A percentile compares a stretch with the other conserved stretches of the same genome.
Conservation (phyloP, 2,888 invertebrate genomes). For the Eucriotettix oculatus region DNA sequence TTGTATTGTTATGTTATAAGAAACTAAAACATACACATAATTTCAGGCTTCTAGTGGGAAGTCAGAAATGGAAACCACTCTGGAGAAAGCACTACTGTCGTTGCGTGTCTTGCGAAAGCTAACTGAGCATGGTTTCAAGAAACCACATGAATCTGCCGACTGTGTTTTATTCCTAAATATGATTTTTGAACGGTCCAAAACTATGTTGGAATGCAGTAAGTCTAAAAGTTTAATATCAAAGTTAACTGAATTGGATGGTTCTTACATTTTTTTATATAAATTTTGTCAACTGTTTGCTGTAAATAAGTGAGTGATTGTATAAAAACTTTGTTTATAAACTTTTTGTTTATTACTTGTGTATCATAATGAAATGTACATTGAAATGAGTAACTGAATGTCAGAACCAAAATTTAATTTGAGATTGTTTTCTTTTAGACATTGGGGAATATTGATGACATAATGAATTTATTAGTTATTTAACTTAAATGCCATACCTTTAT, state of each 20-base stretch:
- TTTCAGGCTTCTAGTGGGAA: slow-evolving; percentile 8
- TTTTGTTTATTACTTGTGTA: too few relatives aligned
- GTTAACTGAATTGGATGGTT: neutral
- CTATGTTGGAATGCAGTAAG: slow-evolving; percentile 67
- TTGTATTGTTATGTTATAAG: neutral
- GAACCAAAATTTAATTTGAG: neutral
- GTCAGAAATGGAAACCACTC: slow-evolving; percentile 42
- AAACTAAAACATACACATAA: slow-evolving; percentile 33
- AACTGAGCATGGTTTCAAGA: slow-evolving; percentile 64
- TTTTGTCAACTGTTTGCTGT: neutral
- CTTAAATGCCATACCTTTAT: too few relatives aligned
- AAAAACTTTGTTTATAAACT: too few relatives aligned
- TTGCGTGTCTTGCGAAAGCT: slow-evolving; percentile 70
- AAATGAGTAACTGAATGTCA: too few relatives aligned
- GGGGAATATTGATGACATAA: neutral
- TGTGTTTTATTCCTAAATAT: slow-evolving; percentile 63
- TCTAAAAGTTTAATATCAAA: slow-evolving; percentile 19
- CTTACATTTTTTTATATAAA: neutral
- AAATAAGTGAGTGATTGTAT: neutral
- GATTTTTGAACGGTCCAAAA: slow-evolving; percentile 60
- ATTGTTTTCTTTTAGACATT: neutral
- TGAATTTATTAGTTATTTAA: too few relatives aligned
- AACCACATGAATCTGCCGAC: slow-evolving; percentile 55
- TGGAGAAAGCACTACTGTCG: slow-evolving; percentile 68
- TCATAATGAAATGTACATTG: too few relatives aligned